Conservation (phyloP, 1,140 invertebrate species). For the Xylocopa sonorina region DNA sequence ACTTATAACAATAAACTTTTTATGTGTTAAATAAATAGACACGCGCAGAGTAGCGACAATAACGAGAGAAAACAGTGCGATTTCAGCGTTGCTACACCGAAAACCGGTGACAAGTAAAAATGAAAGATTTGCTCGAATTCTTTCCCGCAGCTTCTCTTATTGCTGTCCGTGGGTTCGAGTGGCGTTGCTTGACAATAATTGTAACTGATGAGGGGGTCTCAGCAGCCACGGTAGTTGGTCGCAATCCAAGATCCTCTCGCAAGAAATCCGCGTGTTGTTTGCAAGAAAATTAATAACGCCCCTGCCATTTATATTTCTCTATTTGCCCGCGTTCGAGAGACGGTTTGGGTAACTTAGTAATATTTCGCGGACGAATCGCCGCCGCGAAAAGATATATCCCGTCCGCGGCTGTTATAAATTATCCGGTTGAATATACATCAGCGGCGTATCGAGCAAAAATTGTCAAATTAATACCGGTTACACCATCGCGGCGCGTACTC, state of each 20-base stretch:
- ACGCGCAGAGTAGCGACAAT: too few relatives aligned
- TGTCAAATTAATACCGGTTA: too few relatives aligned
- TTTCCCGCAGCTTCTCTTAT: neutral
- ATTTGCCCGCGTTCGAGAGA: neutral
- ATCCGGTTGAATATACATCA: too few relatives aligned
- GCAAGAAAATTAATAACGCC: constrained; percentile 8
- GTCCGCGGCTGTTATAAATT: too few relatives aligned
- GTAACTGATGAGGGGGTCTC: neutral
- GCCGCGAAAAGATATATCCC: too few relatives aligned
- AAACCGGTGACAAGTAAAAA: neutral
- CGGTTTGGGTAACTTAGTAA: neutral
- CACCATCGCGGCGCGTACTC: too few relatives aligned
- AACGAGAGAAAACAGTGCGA: too few relatives aligned
- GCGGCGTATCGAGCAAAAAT: too few relatives aligned
- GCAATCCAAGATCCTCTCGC: constrained; percentile 6
- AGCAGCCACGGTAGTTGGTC: neutral
- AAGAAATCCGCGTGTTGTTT: constrained; percentile 1
- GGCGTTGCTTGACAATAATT: constrained; percentile 4
- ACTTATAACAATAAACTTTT: too few relatives aligned
- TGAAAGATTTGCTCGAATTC: constrained; percentile 6
- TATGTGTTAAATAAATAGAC: too few relatives aligned
- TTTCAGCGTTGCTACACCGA: neutral
- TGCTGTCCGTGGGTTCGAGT: neutral
- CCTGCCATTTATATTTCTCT: neutral
- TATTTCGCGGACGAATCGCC: too few relatives aligned